phyloP scores from a whole-genome alignment of 2,888 invertebrate genomes.

The Cryptosula pallasiana region DNA sequence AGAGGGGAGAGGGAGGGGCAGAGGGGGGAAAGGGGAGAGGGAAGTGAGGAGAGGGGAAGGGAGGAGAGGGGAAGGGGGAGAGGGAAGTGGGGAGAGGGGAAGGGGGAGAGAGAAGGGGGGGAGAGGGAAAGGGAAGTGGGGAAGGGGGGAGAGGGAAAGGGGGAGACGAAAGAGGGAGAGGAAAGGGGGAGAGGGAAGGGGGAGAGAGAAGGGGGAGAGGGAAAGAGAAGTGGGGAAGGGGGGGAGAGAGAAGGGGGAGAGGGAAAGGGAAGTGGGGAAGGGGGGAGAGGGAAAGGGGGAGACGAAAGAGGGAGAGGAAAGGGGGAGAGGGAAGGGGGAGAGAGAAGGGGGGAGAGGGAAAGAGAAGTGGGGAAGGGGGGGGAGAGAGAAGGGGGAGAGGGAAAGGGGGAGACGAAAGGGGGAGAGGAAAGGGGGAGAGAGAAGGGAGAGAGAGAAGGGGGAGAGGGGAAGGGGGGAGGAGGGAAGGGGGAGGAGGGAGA shows the following conservation, averaged over 20 bases:
- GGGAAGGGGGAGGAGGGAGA: not conserved
- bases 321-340: not conserved
- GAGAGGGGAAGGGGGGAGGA: not conserved
- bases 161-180: not conserved
- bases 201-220: not conserved
- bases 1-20: not conserved
- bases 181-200: not conserved
- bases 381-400: not conserved
- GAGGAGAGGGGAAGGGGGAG: not conserved
- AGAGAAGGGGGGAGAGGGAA: slow-evolving; percentile 1
- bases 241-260: not conserved
- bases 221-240: not conserved
- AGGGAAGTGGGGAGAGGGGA: not conserved
- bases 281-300: not conserved
- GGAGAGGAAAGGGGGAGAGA: not conserved
- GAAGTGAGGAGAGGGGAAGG: not conserved
- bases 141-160: not conserved
- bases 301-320: not conserved
- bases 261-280: not conserved
- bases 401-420: not conserved
- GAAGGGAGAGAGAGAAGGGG: not conserved
- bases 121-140: not conserved
- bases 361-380: not conserved
- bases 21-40: not conserved
- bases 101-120: not conserved